phyloP scores from a whole-genome alignment of 2,113 vertebrate genomes.

The Tragulus kanchil region DNA sequence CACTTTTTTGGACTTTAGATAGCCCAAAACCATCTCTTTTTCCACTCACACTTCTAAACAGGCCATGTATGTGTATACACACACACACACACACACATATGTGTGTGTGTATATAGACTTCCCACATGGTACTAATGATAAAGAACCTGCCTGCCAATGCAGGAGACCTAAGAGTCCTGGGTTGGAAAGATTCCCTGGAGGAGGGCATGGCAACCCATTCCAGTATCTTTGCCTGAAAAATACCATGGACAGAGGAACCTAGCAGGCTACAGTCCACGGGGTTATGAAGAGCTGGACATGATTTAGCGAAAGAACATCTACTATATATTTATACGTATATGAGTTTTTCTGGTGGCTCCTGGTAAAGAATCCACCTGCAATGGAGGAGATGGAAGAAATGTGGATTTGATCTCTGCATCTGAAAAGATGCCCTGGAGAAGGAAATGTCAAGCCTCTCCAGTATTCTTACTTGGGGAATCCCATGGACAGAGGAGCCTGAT shows the following conservation, averaged over 20 bases:
- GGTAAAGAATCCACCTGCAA: no score
- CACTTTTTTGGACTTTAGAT: conserved; percentile 3
- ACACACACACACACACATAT: no score
- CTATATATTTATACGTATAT: no score
- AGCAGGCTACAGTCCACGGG: neutral
- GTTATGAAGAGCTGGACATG: neutral
- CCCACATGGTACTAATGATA: neutral
- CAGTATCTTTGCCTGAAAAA: neutral
- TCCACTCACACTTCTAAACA: neutral
- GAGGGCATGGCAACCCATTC: neutral
- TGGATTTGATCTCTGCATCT: no score
- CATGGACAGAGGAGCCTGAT: no score
- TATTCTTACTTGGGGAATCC: no score
- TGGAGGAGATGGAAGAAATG: no score
- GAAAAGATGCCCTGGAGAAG: no score
- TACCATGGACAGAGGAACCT: neutral
- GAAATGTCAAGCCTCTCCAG: no score
- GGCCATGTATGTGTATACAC: no score
- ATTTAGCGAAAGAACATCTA: neutral
- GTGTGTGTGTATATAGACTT: neutral
- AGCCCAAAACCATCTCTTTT: neutral
- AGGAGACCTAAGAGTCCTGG: neutral
- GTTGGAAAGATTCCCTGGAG: neutral
- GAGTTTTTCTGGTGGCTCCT: no score
- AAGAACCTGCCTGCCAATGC: neutral